phyloP scores from a whole-genome alignment of 1,140 invertebrate genomes.

The Drosophila orena region DNA sequence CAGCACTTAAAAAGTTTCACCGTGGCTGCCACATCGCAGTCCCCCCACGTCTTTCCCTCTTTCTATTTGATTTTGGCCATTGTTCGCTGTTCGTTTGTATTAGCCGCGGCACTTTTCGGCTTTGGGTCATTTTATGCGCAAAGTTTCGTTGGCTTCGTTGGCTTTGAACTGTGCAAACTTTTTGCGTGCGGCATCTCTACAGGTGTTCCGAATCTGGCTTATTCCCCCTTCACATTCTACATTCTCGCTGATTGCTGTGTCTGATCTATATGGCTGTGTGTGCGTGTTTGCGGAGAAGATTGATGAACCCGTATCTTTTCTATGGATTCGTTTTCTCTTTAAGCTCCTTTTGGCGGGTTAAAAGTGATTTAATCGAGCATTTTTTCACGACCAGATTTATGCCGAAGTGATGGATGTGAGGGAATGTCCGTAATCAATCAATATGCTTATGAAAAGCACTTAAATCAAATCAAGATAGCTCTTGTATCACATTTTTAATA shows the following conservation, averaged over 20 bases:
- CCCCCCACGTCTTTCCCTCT: background rate
- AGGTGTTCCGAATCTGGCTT: slow-evolving; percentile 55
- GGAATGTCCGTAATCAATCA: slow-evolving; percentile 50
- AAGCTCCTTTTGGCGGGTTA: slow-evolving; percentile 32
- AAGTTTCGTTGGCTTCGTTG: slow-evolving; percentile 54
- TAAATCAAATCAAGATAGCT: background rate
- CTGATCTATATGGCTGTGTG: slow-evolving; percentile 24
- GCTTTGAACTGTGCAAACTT: slow-evolving; percentile 70
- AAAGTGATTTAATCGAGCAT: slow-evolving; percentile 25
- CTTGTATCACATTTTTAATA: background rate
- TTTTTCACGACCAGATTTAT: slow-evolving; percentile 13
- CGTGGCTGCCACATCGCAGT: slow-evolving; percentile 21
- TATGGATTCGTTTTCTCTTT: slow-evolving; percentile 21
- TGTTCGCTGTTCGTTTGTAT: slow-evolving; percentile 66
- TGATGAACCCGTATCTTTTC: slow-evolving; percentile 57
- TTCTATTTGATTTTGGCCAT: slow-evolving; percentile 46
- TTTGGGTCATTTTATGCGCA: slow-evolving; percentile 75
- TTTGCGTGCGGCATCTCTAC: slow-evolving; percentile 61
- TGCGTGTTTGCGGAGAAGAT: slow-evolving; percentile 50
- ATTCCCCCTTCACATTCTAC: slow-evolving; percentile 6
- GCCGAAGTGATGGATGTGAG: slow-evolving; percentile 42
- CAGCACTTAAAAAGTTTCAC: slow-evolving; percentile 77
- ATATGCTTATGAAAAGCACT: slow-evolving; percentile 20
- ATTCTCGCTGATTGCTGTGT: slow-evolving; percentile 32
- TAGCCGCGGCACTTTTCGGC: slow-evolving; percentile 68